Evolutionary conservation across 2,888 invertebrate genomes (phyloP), one percentile per base, ranked within the genome.

Genomic region (Parnassius apollo): DNA sequence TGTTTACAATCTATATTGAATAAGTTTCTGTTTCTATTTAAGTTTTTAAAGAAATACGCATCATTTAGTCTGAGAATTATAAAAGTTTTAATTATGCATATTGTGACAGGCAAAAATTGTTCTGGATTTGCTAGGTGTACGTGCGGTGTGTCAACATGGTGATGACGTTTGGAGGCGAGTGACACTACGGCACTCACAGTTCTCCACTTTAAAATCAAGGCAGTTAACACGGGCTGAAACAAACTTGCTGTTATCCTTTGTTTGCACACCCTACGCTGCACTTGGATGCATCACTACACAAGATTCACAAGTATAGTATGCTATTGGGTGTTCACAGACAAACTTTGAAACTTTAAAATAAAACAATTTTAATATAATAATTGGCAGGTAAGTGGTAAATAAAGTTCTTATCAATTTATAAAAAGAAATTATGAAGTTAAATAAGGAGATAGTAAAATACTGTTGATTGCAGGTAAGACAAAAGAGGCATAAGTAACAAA

Each of bases 181-280:
- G 88, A 83, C 86, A 79, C 90, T 89, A 89, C 86, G 82, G 87
- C 91, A 91, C 92, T 92, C 92, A 92, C 92, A 92, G 92, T 92
- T 92, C 86, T 92, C 92, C 91, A 92, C 92, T 89, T 92, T 92
- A 91, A 92, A 92, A 92, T 92, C 92, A 92, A 92, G 91, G 92
- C 91, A 91, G 92, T 92, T 92, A 86, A 92, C 91, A 89, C 92
- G 92, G 83, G 92, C 92, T 92, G 92, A 92, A 92, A 91, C 89
- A 92, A 90, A 91, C 83, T 86, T 85, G 80, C 78, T 73, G 85
- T 91, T 90, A 91, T 79, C 81, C 81, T 82, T 83, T 77, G 80
- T 82, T 78, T 77, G 80, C 81, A 86, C 83, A 85, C 80, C 82
- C 80, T 82, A 82, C 65, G 66, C 71, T 68, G 64, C 67, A 68